Base-by-base conservation (phyloP, 2,797 vertebrate genomes). In the Pogonophryne albipinna region DNA sequence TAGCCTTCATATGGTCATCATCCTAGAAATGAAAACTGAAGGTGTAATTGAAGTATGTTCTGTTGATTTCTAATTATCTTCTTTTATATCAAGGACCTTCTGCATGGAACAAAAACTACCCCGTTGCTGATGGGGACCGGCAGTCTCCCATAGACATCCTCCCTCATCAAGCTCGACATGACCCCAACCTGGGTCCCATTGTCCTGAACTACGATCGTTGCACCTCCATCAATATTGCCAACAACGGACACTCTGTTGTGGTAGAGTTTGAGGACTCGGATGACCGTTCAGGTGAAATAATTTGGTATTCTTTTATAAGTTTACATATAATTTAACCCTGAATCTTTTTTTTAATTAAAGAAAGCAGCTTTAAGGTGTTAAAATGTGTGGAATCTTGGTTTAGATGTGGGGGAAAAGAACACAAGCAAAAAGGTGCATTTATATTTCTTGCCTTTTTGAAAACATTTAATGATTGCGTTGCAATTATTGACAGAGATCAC, bases 91-190 rank as follows among this genome's bases (percentile, higher is more conserved):
- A 74, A 99, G 98, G 98, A 80, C 98, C 98, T 41, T 94, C 94
- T 0, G 90, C 93, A 45, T 99, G 98, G 98, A 93, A 97, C 91
- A 95, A 94, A 78, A 93, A 94, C 62, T 99, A 92, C 68, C 97
- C 98, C 3, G 93, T 98, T 38, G 98, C 98, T 44, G 71, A 95
- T 79, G 98, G 98, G 38, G 89, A 85, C 66, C 96, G 96, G 1
- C 98, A 99, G 77, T 99, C 98, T 62, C 98, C 98, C 46, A 97
- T 99, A 49, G 94, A 99, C 88, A 99, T 99, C 2, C 66, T 95
- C 27, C 94, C 97, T 16, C 89, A 89, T 0, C 89, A 95, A 76
- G 95, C 96, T 8, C 93, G 95, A 38, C 96, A 94, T 57, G 97
- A 99, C 4, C 84, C 95, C 67, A 92, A 27, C 53, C 93, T 99